These are phyloP conservation scores for Escarpia spicata DNA, from an alignment of 2,888 invertebrate genomes.

Conservation along the genomic window DNA sequence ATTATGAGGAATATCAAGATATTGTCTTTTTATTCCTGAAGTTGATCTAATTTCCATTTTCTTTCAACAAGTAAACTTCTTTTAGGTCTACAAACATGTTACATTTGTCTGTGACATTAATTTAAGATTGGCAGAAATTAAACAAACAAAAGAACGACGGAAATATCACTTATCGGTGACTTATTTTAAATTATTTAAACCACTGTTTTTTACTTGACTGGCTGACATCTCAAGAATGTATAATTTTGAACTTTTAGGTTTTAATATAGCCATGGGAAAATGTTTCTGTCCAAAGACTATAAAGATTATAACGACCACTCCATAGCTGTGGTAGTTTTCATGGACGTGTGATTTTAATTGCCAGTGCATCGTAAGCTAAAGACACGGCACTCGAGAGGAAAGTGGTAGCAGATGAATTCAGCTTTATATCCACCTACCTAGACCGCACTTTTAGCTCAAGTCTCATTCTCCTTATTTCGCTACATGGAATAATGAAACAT, in stretches of 20 bases:
- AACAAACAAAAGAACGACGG: not conserved
- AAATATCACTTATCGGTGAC: not conserved
- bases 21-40: not conserved
- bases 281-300: not conserved
- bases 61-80: not conserved
- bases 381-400: constrained; percentile 13
- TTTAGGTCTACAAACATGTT: not conserved
- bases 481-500: constrained; percentile 13
- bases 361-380: constrained; percentile 16
- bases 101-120: not conserved
- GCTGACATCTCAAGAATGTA: not conserved
- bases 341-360: not conserved
- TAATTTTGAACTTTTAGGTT: not conserved
- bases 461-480: constrained; percentile 16
- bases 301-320: not conserved
- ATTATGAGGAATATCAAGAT: not conserved
- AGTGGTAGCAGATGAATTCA: constrained; percentile 4
- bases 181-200: not conserved
- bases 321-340: not conserved
- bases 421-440: constrained; percentile 9
- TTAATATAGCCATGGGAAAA: not conserved
- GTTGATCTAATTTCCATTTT: not conserved
- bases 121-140: not conserved
- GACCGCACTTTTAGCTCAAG: constrained; percentile 16
- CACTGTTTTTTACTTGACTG: not conserved